A percentile compares a stretch with the other conserved stretches of the same genome.
phyloP scores from a whole-genome alignment of 2,113 vertebrate genomes.

The Zootoca vivipara region DNA sequence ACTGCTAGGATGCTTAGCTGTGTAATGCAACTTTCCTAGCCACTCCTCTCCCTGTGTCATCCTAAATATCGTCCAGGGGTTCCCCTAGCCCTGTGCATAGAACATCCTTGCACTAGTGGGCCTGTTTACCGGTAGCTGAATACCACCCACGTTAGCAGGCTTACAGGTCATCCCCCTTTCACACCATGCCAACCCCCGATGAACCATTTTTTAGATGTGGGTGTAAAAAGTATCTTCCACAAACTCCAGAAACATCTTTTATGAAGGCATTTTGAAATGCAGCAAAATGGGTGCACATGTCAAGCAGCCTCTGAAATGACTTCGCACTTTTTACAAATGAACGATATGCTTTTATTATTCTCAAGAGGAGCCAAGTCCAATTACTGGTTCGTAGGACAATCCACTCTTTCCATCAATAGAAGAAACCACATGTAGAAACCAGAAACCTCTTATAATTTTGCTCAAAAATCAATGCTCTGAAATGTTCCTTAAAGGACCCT shows the following conservation, averaged over 20 bases:
- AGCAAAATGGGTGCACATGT: not conserved
- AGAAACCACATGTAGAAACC: not conserved
- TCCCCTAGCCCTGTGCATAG: too few relatives aligned
- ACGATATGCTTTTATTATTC: not conserved
- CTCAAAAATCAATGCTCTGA: not conserved
- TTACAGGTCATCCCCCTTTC: too few relatives aligned
- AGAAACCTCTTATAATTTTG: not conserved
- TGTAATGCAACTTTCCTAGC: too few relatives aligned
- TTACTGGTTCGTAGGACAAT: not conserved
- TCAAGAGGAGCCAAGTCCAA: not conserved
- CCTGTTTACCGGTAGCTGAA: too few relatives aligned
- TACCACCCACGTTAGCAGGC: not conserved
- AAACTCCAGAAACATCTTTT: not conserved
- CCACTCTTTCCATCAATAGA: not conserved
- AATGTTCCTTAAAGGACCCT: not conserved
- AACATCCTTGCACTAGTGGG: too few relatives aligned
- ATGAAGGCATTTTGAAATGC: not conserved
- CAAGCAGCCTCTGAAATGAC: not conserved
- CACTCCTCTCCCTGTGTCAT: too few relatives aligned
- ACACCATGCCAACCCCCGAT: too few relatives aligned
- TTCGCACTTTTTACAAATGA: not conserved
- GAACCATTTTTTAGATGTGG: not conserved
- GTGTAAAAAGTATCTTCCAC: not conserved
- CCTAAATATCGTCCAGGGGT: too few relatives aligned
- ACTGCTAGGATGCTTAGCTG: too few relatives aligned